Evolutionary conservation across 2,888 invertebrate genomes (phyloP).

Genomic region (Rotaria macrura): DNA sequence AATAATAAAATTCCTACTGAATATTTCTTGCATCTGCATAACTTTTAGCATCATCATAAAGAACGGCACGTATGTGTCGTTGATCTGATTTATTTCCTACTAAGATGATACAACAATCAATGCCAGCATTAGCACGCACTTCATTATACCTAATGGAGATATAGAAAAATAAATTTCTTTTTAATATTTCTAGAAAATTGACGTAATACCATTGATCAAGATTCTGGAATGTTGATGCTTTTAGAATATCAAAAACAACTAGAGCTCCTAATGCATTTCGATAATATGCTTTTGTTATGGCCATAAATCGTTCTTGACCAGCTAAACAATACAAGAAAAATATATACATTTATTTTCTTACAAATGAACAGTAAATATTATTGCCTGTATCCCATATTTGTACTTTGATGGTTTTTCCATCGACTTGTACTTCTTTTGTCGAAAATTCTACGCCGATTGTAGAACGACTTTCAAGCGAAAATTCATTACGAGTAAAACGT

Average conservation of each 20-base stretch:
- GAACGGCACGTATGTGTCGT: constrained; percentile 8
- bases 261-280: constrained; percentile 96
- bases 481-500: constrained; percentile 98
- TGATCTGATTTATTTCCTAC: constrained; percentile 12
- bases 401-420: constrained; percentile 97
- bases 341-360: too few species aligned
- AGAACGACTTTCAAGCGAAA: constrained; percentile 79
- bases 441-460: constrained; percentile 48
- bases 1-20: neutral
- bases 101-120: constrained; percentile 13
- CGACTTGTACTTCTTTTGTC: constrained; percentile 59
- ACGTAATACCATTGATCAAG: constrained; percentile 77
- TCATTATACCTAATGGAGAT: neutral
- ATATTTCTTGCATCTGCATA: constrained; percentile 15
- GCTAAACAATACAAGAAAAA: neutral
- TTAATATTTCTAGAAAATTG: neutral
- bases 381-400: constrained; percentile 72
- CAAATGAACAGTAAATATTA: neutral
- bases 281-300: constrained; percentile 59
- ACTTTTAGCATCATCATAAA: neutral
- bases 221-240: constrained; percentile 97
- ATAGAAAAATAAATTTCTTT: neutral
- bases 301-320: constrained; percentile 22
- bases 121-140: constrained; percentile 13
- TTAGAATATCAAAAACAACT: constrained; percentile 96